Evolutionary conservation across 2,888 invertebrate genomes (phyloP), one percentile per base, ranked within the genome.

Genomic region (Acrobasis repandana): DNA sequence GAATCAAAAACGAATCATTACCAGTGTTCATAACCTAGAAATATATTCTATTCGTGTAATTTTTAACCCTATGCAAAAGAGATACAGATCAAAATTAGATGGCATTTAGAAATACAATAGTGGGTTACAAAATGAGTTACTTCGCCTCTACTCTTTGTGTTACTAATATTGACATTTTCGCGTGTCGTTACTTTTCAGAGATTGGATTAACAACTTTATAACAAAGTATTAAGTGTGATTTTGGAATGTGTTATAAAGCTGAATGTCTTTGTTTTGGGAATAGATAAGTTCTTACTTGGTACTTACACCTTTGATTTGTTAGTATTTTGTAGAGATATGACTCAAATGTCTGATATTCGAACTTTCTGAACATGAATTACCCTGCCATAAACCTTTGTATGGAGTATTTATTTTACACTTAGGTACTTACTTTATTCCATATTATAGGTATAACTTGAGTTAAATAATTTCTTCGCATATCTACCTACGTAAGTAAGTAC

Each of bases 151-250:
- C 67, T 71, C 73, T 74, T 74, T 73, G 74, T 73, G 68, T 69
- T 72, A 73, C 72, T 75, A 73, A 74, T 76, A 75, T 75, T 76
- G 75, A 72, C 74, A 69, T 71, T 72, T 65, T 66, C 69, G 68
- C 72, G 68, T 70, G 68, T 69, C 62, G 65, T 64, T 68, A 64
- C 67, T 64, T 62, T 61, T 49, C 63, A 38, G 57, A 63, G 60
- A 63, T 60, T 60, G 34, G 51, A 52, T 62, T 60, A 43, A 43
- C 43, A 43, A 14, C 43, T 43, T 43, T 43, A 43, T 43, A 2
- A 14, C 4, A 43, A 43, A n/a, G 11, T 11, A 1, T 3, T 43
- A 43, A 43, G 43, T 14, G 11, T 14, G 43, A 3, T 14, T 43
- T 43, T 14, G 14, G n/a, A 14, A 0, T 43, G 43, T 6, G 11